These are phyloP conservation scores for Drosophila ustulata DNA, from an alignment of 2,888 invertebrate genomes.

Conservation along the genomic window DNA sequence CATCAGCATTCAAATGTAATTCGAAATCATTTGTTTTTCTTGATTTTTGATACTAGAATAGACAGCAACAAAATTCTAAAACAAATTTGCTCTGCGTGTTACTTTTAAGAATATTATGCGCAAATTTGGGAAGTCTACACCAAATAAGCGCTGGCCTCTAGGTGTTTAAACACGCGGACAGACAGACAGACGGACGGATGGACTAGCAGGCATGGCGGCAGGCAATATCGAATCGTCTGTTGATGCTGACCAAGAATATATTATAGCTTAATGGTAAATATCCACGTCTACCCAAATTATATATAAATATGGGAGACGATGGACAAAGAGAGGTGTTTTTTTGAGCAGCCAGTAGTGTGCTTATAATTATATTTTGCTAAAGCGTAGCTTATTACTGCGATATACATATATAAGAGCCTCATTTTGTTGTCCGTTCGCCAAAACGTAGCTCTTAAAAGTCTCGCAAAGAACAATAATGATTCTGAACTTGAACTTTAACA, in stretches of 20 bases:
- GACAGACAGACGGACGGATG: background rate
- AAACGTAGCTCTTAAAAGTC: conserved; percentile 14
- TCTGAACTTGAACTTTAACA: conserved; percentile 77
- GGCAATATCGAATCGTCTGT: background rate
- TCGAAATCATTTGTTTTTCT: too few relatives aligned
- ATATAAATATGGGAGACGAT: background rate
- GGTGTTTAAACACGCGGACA: background rate
- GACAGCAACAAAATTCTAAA: background rate
- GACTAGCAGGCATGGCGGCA: too few relatives aligned
- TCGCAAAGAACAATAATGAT: conserved; percentile 57
- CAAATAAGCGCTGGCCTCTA: background rate
- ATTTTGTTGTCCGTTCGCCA: background rate
- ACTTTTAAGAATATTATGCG: background rate
- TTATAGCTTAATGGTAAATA: conserved; percentile 1
- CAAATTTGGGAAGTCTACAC: background rate
- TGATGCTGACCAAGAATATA: conserved; percentile 1
- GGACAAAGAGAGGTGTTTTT: background rate
- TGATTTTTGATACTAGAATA: too few relatives aligned
- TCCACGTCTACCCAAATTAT: background rate
- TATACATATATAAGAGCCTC: background rate
- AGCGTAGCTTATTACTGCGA: background rate
- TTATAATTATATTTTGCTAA: conserved; percentile 1
- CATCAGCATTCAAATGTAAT: too few relatives aligned
- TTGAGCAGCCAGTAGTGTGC: conserved; percentile 1
- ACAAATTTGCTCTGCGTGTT: too few relatives aligned